Conservation (phyloP, 1,140 invertebrate genomes). For the Linepithema humile region DNA sequence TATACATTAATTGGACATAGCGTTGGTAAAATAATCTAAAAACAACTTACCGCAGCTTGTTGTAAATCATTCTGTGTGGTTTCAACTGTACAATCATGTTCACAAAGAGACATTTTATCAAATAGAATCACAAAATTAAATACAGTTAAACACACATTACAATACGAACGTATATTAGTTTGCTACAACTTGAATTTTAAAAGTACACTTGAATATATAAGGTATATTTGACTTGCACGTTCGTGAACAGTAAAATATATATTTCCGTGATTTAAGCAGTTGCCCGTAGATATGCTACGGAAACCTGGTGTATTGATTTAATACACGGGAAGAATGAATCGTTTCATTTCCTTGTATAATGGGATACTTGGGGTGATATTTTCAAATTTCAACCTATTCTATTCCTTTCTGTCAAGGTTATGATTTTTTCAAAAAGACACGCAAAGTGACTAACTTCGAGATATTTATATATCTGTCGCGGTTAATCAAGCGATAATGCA, state of each 20-base stretch:
- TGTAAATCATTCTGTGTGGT: neutral
- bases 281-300: neutral
- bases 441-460: slow-evolving; percentile 26
- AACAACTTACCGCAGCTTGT: slow-evolving; percentile 1
- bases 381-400: neutral
- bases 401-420: neutral
- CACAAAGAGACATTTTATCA: slow-evolving; percentile 7
- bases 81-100: neutral
- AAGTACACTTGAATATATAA: neutral
- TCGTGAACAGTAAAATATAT: neutral
- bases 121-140: neutral
- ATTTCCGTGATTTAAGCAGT: neutral
- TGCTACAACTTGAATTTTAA: neutral
- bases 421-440: neutral
- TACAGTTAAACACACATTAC: neutral
- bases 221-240: neutral
- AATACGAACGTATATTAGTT: too few species aligned
- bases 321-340: slow-evolving; percentile 2
- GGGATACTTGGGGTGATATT: neutral
- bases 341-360: slow-evolving; percentile 5
- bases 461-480: neutral
- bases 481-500: too few species aligned
- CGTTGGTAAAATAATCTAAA: neutral
- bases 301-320: slow-evolving; percentile 41
- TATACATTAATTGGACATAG: too few species aligned